phyloP scores from a whole-genome alignment of 2,113 vertebrate species.

The Rhinogobius similis region DNA sequence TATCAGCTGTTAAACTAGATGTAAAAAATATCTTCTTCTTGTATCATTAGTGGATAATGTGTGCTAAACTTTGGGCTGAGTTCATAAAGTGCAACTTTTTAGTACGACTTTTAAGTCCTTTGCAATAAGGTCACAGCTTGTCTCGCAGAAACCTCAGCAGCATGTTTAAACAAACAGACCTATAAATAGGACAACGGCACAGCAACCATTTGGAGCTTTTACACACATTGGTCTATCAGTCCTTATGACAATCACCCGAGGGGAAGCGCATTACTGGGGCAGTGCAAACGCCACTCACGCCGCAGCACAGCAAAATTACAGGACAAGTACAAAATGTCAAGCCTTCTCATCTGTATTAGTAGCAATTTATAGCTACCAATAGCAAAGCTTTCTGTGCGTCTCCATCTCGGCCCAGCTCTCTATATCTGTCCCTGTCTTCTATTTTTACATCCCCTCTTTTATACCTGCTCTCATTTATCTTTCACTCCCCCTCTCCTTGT shows the following conservation, averaged over 20 bases:
- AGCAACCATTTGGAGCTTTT: slow-evolving; percentile 68
- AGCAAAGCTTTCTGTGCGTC: slow-evolving; percentile 55
- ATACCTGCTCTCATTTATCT: slow-evolving; percentile 76
- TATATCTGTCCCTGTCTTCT: slow-evolving; percentile 71
- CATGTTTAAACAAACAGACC: slow-evolving; percentile 63
- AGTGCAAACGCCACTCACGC: slow-evolving; percentile 64
- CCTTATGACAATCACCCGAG: slow-evolving; percentile 66
- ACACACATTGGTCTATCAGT: slow-evolving; percentile 69
- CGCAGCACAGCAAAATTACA: slow-evolving; percentile 68
- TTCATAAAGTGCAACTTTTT: slow-evolving; percentile 20
- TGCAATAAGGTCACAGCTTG: slow-evolving; percentile 65
- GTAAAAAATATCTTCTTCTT: background rate
- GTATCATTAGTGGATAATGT: slow-evolving; percentile 22
- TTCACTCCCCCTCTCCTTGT: slow-evolving; percentile 65
- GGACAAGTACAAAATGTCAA: slow-evolving; percentile 75
- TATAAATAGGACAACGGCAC: slow-evolving; percentile 74
- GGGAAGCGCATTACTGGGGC: slow-evolving; percentile 68
- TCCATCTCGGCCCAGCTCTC: slow-evolving; percentile 59
- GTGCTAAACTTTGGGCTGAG: slow-evolving; percentile 8
- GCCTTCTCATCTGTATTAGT: slow-evolving; percentile 74
- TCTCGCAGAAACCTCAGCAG: slow-evolving; percentile 63
- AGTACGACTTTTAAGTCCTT: slow-evolving; percentile 18
- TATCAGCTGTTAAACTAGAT: background rate
- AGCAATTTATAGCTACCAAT: slow-evolving; percentile 77
- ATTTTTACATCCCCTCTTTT: slow-evolving; percentile 75